Conservation (phyloP, 2,888 invertebrate species). For the Baccha elongata region DNA sequence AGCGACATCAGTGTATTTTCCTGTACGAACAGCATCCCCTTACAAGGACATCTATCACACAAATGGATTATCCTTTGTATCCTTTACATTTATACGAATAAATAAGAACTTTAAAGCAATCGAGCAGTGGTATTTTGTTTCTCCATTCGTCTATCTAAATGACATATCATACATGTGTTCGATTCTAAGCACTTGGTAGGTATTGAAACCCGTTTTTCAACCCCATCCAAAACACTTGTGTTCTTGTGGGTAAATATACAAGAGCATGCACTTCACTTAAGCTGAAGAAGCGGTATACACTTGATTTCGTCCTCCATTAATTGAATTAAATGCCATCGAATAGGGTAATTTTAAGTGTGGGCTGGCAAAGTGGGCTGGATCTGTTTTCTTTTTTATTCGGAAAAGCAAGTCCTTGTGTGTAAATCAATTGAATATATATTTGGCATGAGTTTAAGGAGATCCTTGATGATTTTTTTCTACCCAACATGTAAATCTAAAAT, state of each 20-base stretch:
- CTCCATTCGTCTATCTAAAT: neutral
- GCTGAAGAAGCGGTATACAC: constrained; percentile 35
- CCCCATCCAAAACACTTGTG: neutral
- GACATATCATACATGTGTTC: constrained; percentile 61
- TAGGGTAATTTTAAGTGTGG: constrained; percentile 45
- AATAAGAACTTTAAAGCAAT: constrained; percentile 58
- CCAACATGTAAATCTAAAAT: constrained; percentile 8
- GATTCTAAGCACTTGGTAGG: constrained; percentile 24
- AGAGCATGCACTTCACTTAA: constrained; percentile 55
- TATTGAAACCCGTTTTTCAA: neutral
- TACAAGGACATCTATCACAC: constrained; percentile 62
- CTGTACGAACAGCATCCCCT: constrained; percentile 53
- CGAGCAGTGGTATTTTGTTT: constrained; percentile 8
- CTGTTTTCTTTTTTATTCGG: neutral
- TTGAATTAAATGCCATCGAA: constrained; percentile 65
- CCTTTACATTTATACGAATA: constrained; percentile 48
- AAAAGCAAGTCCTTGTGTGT: constrained; percentile 29
- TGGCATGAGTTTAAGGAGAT: constrained; percentile 33
- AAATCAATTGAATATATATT: constrained; percentile 40
- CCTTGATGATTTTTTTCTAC: constrained; percentile 16
- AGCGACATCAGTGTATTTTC: constrained; percentile 48
- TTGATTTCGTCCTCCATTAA: constrained; percentile 66
- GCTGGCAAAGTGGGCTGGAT: constrained; percentile 18
- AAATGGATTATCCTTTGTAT: constrained; percentile 68
- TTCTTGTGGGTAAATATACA: constrained; percentile 31